Percentiles rank a stretch among this genome's conserved stretches.
Evolutionary conservation across 1,140 invertebrate species (phyloP).

Genomic region (Heliconius hewitsoni): DNA sequence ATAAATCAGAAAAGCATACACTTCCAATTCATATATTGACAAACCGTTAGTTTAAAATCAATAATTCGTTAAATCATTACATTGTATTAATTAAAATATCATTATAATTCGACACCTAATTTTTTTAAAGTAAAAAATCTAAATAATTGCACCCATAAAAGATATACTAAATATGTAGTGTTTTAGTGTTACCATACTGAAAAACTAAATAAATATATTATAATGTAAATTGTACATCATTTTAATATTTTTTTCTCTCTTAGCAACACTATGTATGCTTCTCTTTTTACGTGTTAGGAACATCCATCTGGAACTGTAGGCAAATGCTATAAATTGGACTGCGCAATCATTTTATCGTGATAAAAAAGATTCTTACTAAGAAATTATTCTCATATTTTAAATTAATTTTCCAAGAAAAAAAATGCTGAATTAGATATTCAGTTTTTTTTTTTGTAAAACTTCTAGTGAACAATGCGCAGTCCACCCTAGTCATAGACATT

Average conservation of each 20-base stretch:
- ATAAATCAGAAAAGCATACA: slow-evolving; percentile 56
- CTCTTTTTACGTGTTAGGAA: slow-evolving; percentile 1
- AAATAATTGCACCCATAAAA: slow-evolving; percentile 20
- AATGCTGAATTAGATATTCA: neutral
- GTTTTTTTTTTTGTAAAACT: neutral
- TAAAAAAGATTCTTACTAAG: neutral
- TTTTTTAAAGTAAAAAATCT: neutral
- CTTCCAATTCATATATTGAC: slow-evolving; percentile 32
- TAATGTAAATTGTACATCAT: neutral
- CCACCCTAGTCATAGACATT: neutral
- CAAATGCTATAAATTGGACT: neutral
- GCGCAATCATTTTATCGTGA: neutral
- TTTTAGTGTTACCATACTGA: slow-evolving; percentile 12
- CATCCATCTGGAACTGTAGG: slow-evolving; percentile 20
- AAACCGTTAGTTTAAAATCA: neutral
- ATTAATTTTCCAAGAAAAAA: neutral
- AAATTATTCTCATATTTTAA: neutral
- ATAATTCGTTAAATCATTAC: slow-evolving; percentile 3
- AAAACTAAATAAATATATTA: neutral
- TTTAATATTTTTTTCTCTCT: neutral
- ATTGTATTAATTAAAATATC: neutral
- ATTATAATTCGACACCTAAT: neutral
- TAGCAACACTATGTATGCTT: slow-evolving; percentile 22
- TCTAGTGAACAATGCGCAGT: neutral
- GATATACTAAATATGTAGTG: neutral